Evolutionary conservation across 1,140 invertebrate species (phyloP).

Genomic region (Adelges cooleyi): DNA sequence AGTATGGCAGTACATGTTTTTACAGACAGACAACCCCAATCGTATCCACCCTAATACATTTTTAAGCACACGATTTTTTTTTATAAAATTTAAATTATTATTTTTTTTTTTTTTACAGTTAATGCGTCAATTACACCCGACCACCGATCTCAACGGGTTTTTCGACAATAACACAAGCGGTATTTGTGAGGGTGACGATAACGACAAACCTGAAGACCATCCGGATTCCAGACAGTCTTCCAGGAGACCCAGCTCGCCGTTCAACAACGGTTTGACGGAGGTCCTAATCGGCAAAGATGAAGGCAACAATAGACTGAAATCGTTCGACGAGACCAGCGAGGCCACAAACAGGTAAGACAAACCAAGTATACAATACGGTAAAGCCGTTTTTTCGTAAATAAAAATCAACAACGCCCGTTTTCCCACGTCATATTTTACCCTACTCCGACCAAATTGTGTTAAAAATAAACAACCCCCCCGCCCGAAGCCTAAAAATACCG

Average conservation of each 20-base stretch:
- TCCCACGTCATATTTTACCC: too few species aligned
- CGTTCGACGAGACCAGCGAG: slow-evolving; percentile 43
- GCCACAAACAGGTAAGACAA: slow-evolving; percentile 35
- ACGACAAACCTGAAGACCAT: not conserved
- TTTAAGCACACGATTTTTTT: too few species aligned
- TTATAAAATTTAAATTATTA: not conserved
- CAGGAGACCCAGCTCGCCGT: slow-evolving; percentile 47
- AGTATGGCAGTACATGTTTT: too few species aligned
- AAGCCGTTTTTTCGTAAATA: too few species aligned
- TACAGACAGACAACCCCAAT: too few species aligned
- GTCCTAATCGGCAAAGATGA: slow-evolving; percentile 51
- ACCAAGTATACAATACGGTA: too few species aligned
- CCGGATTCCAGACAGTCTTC: slow-evolving; percentile 33
- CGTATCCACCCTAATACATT: too few species aligned
- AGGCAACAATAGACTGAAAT: slow-evolving; percentile 45
- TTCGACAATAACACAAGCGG: not conserved
- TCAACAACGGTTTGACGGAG: slow-evolving; percentile 60
- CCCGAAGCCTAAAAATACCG: too few species aligned
- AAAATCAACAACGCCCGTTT: too few species aligned
- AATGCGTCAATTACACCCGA: slow-evolving; percentile 12
- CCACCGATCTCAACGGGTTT: slow-evolving; percentile 4
- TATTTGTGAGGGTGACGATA: not conserved
- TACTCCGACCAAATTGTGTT: too few species aligned
- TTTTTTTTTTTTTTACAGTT: not conserved
- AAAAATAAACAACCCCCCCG: too few species aligned